phyloP scores from a whole-genome alignment of 1,140 invertebrate species.

The Leptinotarsa defecta region DNA sequence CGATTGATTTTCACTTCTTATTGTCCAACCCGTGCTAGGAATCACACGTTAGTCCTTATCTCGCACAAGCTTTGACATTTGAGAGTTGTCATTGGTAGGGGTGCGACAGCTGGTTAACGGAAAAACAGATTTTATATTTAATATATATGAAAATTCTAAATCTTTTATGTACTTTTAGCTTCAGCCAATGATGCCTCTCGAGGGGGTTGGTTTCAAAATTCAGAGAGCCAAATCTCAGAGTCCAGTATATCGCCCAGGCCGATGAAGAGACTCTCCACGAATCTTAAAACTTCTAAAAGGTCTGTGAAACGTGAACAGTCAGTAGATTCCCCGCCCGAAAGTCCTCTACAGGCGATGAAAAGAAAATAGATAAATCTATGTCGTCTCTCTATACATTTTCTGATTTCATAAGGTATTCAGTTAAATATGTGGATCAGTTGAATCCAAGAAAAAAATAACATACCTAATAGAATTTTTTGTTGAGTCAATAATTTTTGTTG shows the following conservation, averaged over 20 bases:
- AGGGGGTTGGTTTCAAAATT: slow-evolving; percentile 52
- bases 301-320: slow-evolving; percentile 50
- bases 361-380: slow-evolving; percentile 41
- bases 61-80: no score
- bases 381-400: no score
- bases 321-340: slow-evolving; percentile 59
- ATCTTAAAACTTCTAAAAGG: slow-evolving; percentile 56
- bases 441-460: no score
- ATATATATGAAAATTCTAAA: background rate
- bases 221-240: slow-evolving; percentile 50
- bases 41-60: no score
- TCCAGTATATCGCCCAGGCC: slow-evolving; percentile 59
- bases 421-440: no score
- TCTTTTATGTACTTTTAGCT: slow-evolving; percentile 33
- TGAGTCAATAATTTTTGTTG: no score
- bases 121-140: background rate
- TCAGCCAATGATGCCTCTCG: slow-evolving; percentile 43
- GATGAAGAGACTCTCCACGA: slow-evolving; percentile 58
- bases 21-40: no score
- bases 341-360: slow-evolving; percentile 54
- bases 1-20: no score
- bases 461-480: no score
- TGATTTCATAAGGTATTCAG: no score
- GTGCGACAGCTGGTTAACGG: no score
- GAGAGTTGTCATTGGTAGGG: no score